Evolutionary conservation across 1,140 invertebrate genomes (phyloP).

Genomic region (Nautilus pompilius): DNA sequence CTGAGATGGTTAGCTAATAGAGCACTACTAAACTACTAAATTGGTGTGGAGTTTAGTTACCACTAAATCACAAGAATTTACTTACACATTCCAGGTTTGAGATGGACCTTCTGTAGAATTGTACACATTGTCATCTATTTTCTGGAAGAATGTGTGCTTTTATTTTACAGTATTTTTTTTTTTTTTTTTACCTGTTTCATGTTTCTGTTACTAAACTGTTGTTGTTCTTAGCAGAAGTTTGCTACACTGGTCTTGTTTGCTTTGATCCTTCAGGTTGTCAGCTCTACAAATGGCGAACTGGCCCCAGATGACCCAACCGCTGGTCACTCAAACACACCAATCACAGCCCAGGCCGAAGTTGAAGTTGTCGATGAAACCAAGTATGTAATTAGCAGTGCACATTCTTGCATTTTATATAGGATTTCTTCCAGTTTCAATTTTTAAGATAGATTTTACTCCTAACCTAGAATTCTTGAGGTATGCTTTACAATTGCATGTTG

Average conservation of each 20-base stretch:
- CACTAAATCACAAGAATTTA: too few species aligned
- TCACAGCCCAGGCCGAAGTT: slow-evolving; percentile 76
- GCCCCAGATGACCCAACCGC: slow-evolving; percentile 89
- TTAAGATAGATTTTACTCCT: neutral
- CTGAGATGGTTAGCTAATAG: too few species aligned
- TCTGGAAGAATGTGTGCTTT: too few species aligned
- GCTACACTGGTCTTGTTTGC: neutral
- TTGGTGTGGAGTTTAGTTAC: too few species aligned
- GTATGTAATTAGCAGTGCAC: slow-evolving; percentile 42
- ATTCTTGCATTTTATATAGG: neutral
- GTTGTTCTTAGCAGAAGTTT: too few species aligned
- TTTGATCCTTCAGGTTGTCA: slow-evolving; percentile 77
- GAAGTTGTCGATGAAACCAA: slow-evolving; percentile 69
- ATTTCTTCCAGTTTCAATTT: neutral
- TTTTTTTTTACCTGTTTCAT: too few species aligned
- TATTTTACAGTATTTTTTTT: too few species aligned
- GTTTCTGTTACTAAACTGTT: too few species aligned
- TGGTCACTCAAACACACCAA: slow-evolving; percentile 94
- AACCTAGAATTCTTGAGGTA: neutral
- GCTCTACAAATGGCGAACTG: slow-evolving; percentile 93
- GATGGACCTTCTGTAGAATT: too few species aligned
- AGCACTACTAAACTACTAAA: too few species aligned
- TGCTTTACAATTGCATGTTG: neutral
- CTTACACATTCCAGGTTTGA: too few species aligned
- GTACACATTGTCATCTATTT: too few species aligned